A percentile compares a stretch with the other conserved stretches of the same genome.
These are phyloP conservation scores for Drosophila parthenogenetica DNA, from an alignment of 2,888 invertebrate genomes.

Conservation along the genomic window DNA sequence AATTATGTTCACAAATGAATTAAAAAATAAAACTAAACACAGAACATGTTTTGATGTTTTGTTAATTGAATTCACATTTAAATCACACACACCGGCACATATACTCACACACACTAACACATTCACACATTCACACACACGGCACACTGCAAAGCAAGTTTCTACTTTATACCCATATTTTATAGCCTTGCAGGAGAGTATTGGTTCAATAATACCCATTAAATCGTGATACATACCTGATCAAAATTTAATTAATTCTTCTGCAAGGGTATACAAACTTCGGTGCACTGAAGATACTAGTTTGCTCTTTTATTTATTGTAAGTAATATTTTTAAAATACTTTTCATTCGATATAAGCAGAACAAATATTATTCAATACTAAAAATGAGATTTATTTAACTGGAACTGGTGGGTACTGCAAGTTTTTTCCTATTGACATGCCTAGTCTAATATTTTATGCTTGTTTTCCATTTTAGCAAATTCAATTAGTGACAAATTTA, in stretches of 20 bases:
- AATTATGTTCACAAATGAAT: slow-evolving; percentile 55
- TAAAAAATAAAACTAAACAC: slow-evolving; percentile 47
- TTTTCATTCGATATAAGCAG: slow-evolving; percentile 22
- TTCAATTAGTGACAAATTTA: slow-evolving; percentile 40
- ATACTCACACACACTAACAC: slow-evolving; percentile 5
- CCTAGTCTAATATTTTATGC: slow-evolving; percentile 49
- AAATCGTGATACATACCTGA: neutral
- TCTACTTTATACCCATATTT: neutral
- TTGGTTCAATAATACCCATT: neutral
- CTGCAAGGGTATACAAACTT: slow-evolving; percentile 43
- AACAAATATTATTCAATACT: neutral
- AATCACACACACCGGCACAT: slow-evolving; percentile 1
- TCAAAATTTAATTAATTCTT: neutral
- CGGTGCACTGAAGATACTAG: slow-evolving; percentile 20
- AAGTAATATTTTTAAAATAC: slow-evolving; percentile 3
- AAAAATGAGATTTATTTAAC: slow-evolving; percentile 14
- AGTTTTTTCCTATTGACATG: slow-evolving; percentile 57
- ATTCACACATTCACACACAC: neutral
- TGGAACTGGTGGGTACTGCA: slow-evolving; percentile 65
- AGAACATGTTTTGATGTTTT: slow-evolving; percentile 52
- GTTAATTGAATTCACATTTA: slow-evolving; percentile 43
- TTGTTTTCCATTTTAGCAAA: slow-evolving; percentile 42
- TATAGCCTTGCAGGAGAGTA: slow-evolving; percentile 33
- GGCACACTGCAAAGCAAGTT: slow-evolving; percentile 30
- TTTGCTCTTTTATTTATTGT: slow-evolving; percentile 9